Base-by-base conservation (phyloP, 2,113 vertebrate species). In the Toxotes chatareus region DNA sequence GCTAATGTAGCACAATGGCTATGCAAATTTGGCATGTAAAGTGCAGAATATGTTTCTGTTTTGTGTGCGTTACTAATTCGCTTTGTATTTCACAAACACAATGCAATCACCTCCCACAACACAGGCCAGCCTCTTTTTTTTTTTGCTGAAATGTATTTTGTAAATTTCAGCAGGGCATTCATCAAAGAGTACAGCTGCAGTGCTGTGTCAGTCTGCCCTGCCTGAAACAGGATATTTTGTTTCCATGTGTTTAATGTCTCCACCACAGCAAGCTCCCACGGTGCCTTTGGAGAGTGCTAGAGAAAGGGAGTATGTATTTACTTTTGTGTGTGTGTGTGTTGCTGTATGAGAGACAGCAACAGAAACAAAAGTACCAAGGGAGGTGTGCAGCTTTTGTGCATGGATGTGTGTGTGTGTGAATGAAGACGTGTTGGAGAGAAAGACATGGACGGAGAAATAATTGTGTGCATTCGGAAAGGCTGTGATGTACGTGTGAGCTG, bases 231-330 rank as follows among this genome's bases (percentile, higher is more conserved):
- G 74, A 85, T 67, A 44, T 67, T 79, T 74, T 70, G 38, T 69
- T 72, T 79, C 57, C 63, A 34, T 65, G 72, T 76, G 75, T 83
- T 88, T 78, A 79, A 87, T 85, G 68, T 76, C 82, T 61, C 72
- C 16, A n/a, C 80, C 49, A 42, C 40, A 61, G 71, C 53, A 42
- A 62, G 64, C 42, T 80, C 80, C 82, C 73, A 66, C 56, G 53
- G 61, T 73, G 59, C 63, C 55, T 84, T 76, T 73, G 42, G 78
- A 84, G 34, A 61, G 32, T 56, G 49, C 42, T 23, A 11, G 53
- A 73, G 65, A 56, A 32, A 72, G 32, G 1, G 23, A 44, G 51
- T 13, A 23, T 76, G 74, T 51, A n/a, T 73, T 63, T 78, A 49
- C 56, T 49, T 75, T 17, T 66, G 68, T 56, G 51, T 38, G 31